A percentile compares a stretch with the other conserved stretches of the same genome.
phyloP scores from a whole-genome alignment of 2,888 invertebrate genomes.

The Tenodera sinensis region DNA sequence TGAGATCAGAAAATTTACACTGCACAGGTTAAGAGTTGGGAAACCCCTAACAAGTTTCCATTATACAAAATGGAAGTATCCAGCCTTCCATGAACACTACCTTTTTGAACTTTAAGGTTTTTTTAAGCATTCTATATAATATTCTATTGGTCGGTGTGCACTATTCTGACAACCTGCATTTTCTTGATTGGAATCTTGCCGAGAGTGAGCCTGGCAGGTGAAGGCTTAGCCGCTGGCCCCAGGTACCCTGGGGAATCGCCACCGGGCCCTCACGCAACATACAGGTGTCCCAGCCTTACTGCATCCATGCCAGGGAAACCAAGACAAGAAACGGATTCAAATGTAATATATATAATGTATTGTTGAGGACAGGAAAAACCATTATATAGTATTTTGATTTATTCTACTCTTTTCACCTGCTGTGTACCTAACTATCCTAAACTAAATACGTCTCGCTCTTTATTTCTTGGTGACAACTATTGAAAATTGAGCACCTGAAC shows the following conservation, averaged over 20 bases:
- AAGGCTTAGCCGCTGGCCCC: slow-evolving; percentile 30
- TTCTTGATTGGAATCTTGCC: not conserved
- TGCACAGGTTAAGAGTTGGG: not conserved
- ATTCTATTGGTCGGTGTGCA: not conserved
- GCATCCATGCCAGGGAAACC: slow-evolving; percentile 17
- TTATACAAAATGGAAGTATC: not conserved
- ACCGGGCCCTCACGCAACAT: slow-evolving; percentile 33
- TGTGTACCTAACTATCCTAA: slow-evolving; percentile 10
- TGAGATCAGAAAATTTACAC: not conserved
- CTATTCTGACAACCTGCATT: not conserved
- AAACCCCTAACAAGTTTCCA: not conserved
- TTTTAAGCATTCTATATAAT: not conserved
- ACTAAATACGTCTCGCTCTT: slow-evolving; percentile 17
- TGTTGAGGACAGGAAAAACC: slow-evolving; percentile 20
- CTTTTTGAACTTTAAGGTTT: not conserved
- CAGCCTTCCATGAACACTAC: not conserved
- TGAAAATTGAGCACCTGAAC: slow-evolving; percentile 36
- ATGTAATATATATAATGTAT: not conserved
- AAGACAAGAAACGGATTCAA: slow-evolving; percentile 22
- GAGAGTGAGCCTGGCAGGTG: not conserved
- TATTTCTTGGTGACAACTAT: slow-evolving; percentile 33
- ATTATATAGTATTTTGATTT: slow-evolving; percentile 3
- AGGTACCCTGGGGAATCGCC: slow-evolving; percentile 33
- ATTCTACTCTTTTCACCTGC: not conserved
- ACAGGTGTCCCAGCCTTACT: slow-evolving; percentile 29